Evolutionary conservation across 2,113 vertebrate genomes (phyloP), one percentile per base, ranked within the genome.

Genomic region (Arizona elegans): DNA sequence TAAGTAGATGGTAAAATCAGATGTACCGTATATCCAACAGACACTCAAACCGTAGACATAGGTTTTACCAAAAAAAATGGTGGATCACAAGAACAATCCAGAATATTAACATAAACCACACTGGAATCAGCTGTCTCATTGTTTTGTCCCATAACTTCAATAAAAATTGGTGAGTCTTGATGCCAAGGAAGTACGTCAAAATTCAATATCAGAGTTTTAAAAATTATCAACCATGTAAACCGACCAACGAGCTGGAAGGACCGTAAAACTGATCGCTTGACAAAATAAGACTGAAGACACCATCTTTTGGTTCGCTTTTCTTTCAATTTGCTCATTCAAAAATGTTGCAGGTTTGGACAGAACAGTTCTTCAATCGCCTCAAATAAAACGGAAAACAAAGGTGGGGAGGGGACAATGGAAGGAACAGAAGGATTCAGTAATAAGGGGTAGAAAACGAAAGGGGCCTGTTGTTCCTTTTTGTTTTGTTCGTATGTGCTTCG

Each of bases 131-230:
- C 95, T 97, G 97, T 94, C 96, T 96, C 96, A 93, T 95, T 93
- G 97, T 95, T 97, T 58, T 97, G 97, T 96, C 56, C 97, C 97
- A 97, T 97, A 97, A 96, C 97, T 97, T 17, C 95, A 94, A 95
- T 96, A 97, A 87, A 96, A 95, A 95, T 95, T 97, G 95, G 56
- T 95, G 94, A 94, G 97, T 97, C 97, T 97, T 96, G 95, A 97
- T 97, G 96, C 96, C 95, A 96, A 96, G 96, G 95, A 97, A 97
- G 96, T 97, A 95, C 89, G 93, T 58, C 95, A 96, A 94, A 97
- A 97, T 95, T 88, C 93, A 95, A 92, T 92, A 94, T 92, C 94
- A 93, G 56, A 93, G 24, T 52, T 92, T 92, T 17, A 86, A 21
- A 58, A 24, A 58, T 52, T 6, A 70, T 19, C 33, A 50, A 91